Evolutionary conservation across 2,113 vertebrate species (phyloP).

Genomic region (Camarhynchus parvulus): DNA sequence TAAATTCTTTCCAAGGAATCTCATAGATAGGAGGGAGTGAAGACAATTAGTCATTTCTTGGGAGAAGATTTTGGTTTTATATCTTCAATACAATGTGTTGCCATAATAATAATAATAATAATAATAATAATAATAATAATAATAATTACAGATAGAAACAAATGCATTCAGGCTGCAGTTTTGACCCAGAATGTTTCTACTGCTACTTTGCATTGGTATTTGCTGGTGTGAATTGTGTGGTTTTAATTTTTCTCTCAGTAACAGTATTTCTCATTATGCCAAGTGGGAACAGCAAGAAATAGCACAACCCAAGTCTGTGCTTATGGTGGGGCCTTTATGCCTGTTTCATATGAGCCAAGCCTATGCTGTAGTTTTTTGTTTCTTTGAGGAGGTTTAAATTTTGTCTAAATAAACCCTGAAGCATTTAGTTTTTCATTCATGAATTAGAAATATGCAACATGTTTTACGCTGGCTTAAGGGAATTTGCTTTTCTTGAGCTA

Average conservation of each 20-base stretch:
- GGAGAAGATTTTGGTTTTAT: slow-evolving; percentile 72
- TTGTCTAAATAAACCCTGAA: background rate
- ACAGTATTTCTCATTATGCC: background rate
- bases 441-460: background rate
- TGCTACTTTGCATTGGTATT: slow-evolving; percentile 32
- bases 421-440: slow-evolving; percentile 4
- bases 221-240: background rate
- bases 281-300: background rate
- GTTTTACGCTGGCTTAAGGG: background rate
- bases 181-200: slow-evolving; percentile 55
- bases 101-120: slow-evolving; percentile 72
- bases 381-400: background rate
- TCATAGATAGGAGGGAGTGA: slow-evolving; percentile 61
- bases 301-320: background rate
- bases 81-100: slow-evolving; percentile 68
- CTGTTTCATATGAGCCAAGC: background rate
- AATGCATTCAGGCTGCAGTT: slow-evolving; percentile 58
- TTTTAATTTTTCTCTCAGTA: background rate
- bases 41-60: slow-evolving; percentile 72
- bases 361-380: background rate
- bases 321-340: background rate
- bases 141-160: slow-evolving; percentile 66
- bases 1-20: slow-evolving; percentile 71
- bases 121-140: slow-evolving; percentile 43
- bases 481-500: slow-evolving; percentile 8